Evolutionary conservation across 1,140 invertebrate species (phyloP), one percentile per base, ranked within the genome.

Genomic region (Pissodes strobi): DNA sequence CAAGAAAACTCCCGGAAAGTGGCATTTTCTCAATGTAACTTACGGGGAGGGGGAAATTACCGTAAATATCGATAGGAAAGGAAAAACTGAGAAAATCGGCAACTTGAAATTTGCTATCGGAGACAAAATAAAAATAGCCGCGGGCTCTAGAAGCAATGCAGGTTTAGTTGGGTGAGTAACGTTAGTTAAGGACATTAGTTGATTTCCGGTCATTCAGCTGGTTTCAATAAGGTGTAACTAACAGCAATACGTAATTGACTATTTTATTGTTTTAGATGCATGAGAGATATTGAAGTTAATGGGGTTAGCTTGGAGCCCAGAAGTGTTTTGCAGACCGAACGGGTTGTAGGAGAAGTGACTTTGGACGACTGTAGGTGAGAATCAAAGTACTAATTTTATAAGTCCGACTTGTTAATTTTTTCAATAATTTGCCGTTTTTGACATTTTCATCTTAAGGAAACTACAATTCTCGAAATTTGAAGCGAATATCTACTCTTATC

Each of bases 201-300:
- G n/a, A n/a, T n/a, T n/a, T n/a, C n/a, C n/a, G n/a, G n/a, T n/a
- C n/a, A n/a, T n/a, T n/a, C n/a, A n/a, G n/a, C n/a, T n/a, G n/a
- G n/a, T n/a, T n/a, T n/a, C n/a, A n/a, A n/a, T n/a, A n/a, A n/a
- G n/a, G n/a, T n/a, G n/a, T n/a, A n/a, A n/a, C n/a, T n/a, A n/a
- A n/a, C n/a, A n/a, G n/a, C n/a, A n/a, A n/a, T n/a, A 43, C 9
- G 9, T 13, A 48, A 48, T 19, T 48, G 22, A 10, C 12, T 48
- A 9, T 22, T 12, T 48, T 48, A 15, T 1, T 18, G 12, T 39
- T 45, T 30, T 25, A 58, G 62, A 25, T 97, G 94, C 74, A 92
- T 97, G 82, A 83, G 91, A 59, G 88, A 94, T 68, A 90, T 96
- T 37, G 84, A 86, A 74, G 88, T 97, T n/a, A 92, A 95, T 72